phyloP scores from a whole-genome alignment of 2,888 invertebrate species.

The Cordilura impudica region DNA sequence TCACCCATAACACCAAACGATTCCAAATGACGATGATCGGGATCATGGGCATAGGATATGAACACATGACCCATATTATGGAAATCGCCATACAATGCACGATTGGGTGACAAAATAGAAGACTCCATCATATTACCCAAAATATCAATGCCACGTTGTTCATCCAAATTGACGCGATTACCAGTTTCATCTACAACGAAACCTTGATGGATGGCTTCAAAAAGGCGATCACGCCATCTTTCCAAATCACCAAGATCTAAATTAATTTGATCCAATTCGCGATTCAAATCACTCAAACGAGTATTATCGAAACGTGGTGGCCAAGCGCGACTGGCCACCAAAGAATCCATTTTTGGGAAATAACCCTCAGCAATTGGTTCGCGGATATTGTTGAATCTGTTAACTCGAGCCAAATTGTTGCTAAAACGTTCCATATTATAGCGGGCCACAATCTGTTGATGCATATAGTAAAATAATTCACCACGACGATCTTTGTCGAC shows the following conservation, averaged over 20 bases:
- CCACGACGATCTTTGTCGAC: slow-evolving; percentile 84
- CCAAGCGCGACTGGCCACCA: slow-evolving; percentile 86
- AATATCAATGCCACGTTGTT: slow-evolving; percentile 85
- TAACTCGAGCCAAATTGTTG: slow-evolving; percentile 83
- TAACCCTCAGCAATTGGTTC: slow-evolving; percentile 87
- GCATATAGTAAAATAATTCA: slow-evolving; percentile 89
- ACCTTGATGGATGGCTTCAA: slow-evolving; percentile 82
- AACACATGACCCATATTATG: slow-evolving; percentile 91
- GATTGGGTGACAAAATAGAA: slow-evolving; percentile 84
- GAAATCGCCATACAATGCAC: slow-evolving; percentile 85
- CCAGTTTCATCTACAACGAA: slow-evolving; percentile 78
- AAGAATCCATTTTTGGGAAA: slow-evolving; percentile 89
- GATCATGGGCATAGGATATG: slow-evolving; percentile 88
- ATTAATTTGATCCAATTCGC: slow-evolving; percentile 82
- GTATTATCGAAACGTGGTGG: slow-evolving; percentile 83
- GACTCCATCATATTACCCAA: slow-evolving; percentile 90
- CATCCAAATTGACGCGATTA: slow-evolving; percentile 80
- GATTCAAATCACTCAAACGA: slow-evolving; percentile 81
- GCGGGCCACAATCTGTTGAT: slow-evolving; percentile 81
- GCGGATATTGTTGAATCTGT: slow-evolving; percentile 82
- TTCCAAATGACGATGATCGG: slow-evolving; percentile 85
- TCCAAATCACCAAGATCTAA: slow-evolving; percentile 84
- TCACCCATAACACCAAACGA: slow-evolving; percentile 90
- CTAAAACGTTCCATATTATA: slow-evolving; percentile 88
- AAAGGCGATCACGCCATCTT: slow-evolving; percentile 86